Evolutionary conservation across 2,888 invertebrate genomes (phyloP).

Genomic region (Callimorpha dominula): DNA sequence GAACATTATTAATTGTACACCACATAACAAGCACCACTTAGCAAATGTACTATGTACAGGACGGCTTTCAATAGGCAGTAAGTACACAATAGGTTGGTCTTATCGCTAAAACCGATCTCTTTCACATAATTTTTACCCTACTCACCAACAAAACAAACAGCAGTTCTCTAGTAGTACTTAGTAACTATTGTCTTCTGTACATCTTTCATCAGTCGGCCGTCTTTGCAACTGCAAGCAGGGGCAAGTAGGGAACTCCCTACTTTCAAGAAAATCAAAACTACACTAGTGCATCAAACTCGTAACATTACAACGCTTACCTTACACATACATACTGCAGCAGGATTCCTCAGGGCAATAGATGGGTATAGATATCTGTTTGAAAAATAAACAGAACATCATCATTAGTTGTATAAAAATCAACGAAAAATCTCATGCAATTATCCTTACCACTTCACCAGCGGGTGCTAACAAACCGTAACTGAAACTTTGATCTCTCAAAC

Average conservation of each 20-base stretch:
- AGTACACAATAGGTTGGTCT: too few relatives aligned
- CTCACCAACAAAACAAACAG: not conserved
- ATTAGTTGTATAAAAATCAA: not conserved
- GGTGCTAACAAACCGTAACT: constrained; percentile 27
- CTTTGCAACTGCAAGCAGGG: too few relatives aligned
- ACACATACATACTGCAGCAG: not conserved
- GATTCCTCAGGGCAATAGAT: not conserved
- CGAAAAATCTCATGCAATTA: not conserved
- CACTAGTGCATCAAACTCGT: too few relatives aligned
- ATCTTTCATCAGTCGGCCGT: too few relatives aligned
- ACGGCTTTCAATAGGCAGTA: too few relatives aligned
- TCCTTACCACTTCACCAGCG: not conserved
- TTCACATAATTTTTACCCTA: not conserved
- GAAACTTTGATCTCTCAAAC: constrained; percentile 29
- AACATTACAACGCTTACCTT: not conserved
- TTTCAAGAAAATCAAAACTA: too few relatives aligned
- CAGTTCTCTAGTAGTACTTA: not conserved
- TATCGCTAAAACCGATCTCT: not conserved
- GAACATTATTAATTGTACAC: too few relatives aligned
- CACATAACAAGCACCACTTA: not conserved
- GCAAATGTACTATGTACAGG: too few relatives aligned
- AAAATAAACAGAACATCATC: not conserved
- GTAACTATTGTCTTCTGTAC: too few relatives aligned
- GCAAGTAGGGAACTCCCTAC: too few relatives aligned
- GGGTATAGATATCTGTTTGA: not conserved